Evolutionary conservation across 2,797 vertebrate species (phyloP).

Genomic region (Cuniculus paca): DNA sequence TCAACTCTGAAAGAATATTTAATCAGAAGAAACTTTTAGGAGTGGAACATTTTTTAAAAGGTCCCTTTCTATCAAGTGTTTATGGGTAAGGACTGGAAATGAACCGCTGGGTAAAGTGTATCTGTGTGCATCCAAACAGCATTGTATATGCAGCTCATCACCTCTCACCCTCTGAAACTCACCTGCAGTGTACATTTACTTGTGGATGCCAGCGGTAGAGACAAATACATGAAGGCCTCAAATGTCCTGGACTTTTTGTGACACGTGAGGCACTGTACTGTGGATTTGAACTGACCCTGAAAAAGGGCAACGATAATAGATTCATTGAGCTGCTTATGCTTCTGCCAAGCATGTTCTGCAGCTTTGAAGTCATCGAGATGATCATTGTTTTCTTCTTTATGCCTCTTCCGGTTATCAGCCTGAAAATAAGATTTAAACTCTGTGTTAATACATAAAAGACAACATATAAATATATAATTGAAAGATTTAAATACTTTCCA

Average conservation of each 20-base stretch:
- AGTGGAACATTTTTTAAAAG: background rate
- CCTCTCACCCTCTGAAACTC: slow-evolving; percentile 16
- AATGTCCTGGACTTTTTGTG: slow-evolving; percentile 97
- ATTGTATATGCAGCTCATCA: background rate
- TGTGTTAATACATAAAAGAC: slow-evolving; percentile 55
- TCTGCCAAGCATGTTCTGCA: slow-evolving; percentile 96
- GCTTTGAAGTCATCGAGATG: slow-evolving; percentile 94
- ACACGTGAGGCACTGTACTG: slow-evolving; percentile 97
- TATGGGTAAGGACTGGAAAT: background rate
- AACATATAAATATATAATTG: background rate
- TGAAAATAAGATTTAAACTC: slow-evolving; percentile 83
- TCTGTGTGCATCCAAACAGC: background rate
- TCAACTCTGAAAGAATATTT: slow-evolving; percentile 33
- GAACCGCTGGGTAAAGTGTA: background rate
- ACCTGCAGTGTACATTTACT: slow-evolving; percentile 99
- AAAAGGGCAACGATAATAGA: slow-evolving; percentile 98
- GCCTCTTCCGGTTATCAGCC: slow-evolving; percentile 97
- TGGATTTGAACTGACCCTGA: slow-evolving; percentile 99
- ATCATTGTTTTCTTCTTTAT: slow-evolving; percentile 97
- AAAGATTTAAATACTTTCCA: slow-evolving; percentile 41
- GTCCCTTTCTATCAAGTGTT: background rate
- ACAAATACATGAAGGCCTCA: slow-evolving; percentile 99
- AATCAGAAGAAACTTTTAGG: background rate
- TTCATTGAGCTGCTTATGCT: slow-evolving; percentile 97
- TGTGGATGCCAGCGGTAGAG: slow-evolving; percentile 94